Percentiles rank a stretch among this genome's conserved stretches.
Conservation (phyloP, 2,797 vertebrate species). For the Fratercula arctica region DNA sequence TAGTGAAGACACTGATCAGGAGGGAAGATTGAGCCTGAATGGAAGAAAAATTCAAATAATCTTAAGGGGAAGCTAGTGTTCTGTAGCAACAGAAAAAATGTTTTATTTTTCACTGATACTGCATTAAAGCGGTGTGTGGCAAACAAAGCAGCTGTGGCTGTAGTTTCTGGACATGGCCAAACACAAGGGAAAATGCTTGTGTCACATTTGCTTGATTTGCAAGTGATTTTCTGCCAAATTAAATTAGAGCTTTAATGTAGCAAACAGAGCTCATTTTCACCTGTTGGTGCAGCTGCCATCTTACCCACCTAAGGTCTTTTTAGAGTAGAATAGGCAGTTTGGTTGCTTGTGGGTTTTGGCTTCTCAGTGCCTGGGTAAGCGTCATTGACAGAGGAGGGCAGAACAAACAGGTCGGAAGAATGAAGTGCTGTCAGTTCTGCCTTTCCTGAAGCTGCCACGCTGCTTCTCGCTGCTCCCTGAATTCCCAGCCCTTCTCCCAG, state of each 20-base stretch:
- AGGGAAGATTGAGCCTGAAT: background rate
- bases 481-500: background rate
- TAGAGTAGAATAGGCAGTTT: background rate
- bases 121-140: background rate
- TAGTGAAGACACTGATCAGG: background rate
- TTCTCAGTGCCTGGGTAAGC: background rate
- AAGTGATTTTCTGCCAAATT: background rate
- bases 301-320: background rate
- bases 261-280: background rate
- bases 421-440: background rate
- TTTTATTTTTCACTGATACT: background rate
- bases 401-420: background rate
- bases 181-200: background rate
- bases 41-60: background rate
- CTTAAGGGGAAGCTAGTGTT: background rate
- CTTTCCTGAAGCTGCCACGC: background rate
- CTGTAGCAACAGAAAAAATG: background rate
- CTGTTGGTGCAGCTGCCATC: background rate
- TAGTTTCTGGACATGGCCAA: background rate
- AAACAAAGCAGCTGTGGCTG: background rate
- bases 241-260: background rate
- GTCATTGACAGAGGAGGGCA: background rate
- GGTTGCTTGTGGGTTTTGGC: background rate
- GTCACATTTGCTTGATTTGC: background rate
- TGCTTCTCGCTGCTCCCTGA: background rate